Base-by-base conservation (phyloP, 2,797 vertebrate genomes). In the Mus minutoides region DNA sequence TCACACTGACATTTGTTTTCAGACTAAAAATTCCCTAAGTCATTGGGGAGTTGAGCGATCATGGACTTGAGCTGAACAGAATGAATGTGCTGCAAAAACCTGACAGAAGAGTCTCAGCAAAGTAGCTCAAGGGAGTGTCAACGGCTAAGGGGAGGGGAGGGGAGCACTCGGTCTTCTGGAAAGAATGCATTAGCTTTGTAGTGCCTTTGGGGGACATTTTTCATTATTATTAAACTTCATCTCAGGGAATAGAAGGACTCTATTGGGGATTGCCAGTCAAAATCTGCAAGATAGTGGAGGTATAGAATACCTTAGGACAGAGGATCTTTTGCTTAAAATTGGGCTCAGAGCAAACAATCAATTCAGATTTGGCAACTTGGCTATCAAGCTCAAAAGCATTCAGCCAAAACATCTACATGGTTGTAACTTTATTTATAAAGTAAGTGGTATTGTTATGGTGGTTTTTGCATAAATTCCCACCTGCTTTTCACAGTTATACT, bases 201-300 rank as follows among this genome's bases (percentile, higher is more conserved):
- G 43, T 21, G 77, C 16, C 90, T 84, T 76, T 46, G 62, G 29
- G 75, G 49, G 21, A 14, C 24, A 62, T 91, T 85, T 94, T 94
- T 96, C 60, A 91, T 95, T 93, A 73, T 88, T 92, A 96, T 94
- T 94, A 95, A 94, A 95, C 75, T 88, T 87, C 43, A 90, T 95
- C 86, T 89, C 71, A 79, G 21, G 77, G 77, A 43, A 84, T 87
- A 92, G 67, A 82, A 90, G 37, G 5, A 71, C 77, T 91, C 86
- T 87, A 92, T 85, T 54, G 89, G 91, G 69, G 56, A 31, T 91
- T 94, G 58, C 16, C 34, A 40, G 49, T 75, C 24, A 96, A 84
- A 96, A 91, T 95, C 93, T 90, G 79, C 71, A 86, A 92, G 58
- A 67, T 46, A 95, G 22, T 78, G 87, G 80, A 56, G 37, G 49